A percentile compares a stretch with the other conserved stretches of the same genome.
phyloP scores from a whole-genome alignment of 2,797 vertebrate genomes.

The Sebastes diploproa region DNA sequence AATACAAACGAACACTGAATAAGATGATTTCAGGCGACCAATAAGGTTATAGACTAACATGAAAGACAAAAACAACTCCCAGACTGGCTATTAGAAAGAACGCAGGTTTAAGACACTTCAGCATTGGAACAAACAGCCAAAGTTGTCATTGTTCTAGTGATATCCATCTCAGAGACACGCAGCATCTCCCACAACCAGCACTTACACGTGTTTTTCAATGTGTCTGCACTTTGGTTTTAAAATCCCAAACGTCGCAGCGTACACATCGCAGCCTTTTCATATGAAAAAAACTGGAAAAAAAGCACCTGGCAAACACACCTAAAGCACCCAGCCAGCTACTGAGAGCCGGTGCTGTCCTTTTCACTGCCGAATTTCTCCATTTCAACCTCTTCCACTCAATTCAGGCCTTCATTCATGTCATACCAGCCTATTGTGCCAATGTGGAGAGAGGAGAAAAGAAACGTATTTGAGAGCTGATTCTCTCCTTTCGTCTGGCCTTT shows the following conservation, averaged over 20 bases:
- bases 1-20: too few relatives aligned
- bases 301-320: background rate
- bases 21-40: too few relatives aligned
- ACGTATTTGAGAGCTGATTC: conserved; percentile 11
- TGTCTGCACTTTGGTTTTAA: background rate
- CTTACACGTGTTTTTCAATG: background rate
- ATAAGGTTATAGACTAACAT: too few relatives aligned
- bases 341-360: background rate
- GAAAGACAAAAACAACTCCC: too few relatives aligned
- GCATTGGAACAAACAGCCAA: background rate
- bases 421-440: conserved; percentile 8
- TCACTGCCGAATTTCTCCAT: background rate
- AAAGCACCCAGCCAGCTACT: too few relatives aligned
- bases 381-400: conserved; percentile 18
- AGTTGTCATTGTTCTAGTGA: background rate
- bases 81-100: background rate
- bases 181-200: background rate
- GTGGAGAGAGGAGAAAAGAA: background rate
- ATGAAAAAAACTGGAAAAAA: conserved; percentile 7
- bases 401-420: conserved; percentile 15
- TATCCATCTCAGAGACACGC: background rate
- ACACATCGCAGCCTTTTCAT: background rate
- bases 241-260: background rate
- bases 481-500: conserved; percentile 17
- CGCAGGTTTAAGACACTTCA: background rate